Percentiles rank a stretch among this genome's conserved stretches.
These are phyloP conservation scores for Synchiropus splendidus DNA, from an alignment of 2,113 vertebrate species.

Conservation along the genomic window DNA sequence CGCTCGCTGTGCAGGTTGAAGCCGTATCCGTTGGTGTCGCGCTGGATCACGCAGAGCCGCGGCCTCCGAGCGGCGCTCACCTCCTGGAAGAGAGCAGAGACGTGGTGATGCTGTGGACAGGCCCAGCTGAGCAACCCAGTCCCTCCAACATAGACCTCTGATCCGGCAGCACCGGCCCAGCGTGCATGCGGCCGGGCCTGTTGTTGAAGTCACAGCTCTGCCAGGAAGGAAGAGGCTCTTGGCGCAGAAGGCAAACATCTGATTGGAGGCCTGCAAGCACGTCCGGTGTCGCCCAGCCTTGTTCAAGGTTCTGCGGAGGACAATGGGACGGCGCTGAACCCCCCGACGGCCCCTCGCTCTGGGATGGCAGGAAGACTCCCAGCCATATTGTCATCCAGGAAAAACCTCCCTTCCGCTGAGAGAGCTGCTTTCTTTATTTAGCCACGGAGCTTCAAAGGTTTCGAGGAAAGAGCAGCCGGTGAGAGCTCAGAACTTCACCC, in stretches of 20 bases:
- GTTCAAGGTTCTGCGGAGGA: slow-evolving; percentile 30
- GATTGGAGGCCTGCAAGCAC: slow-evolving; percentile 42
- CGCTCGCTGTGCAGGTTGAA: slow-evolving; percentile 97
- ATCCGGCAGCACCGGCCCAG: slow-evolving; percentile 39
- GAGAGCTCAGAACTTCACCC: slow-evolving; percentile 16
- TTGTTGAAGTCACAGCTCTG: too few species aligned
- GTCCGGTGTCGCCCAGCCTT: slow-evolving; percentile 32
- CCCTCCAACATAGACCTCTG: slow-evolving; percentile 37
- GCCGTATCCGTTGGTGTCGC: slow-evolving; percentile 77
- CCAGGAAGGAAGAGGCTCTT: slow-evolving; percentile 50
- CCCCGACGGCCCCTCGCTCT: neutral
- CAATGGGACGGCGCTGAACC: slow-evolving; percentile 57
- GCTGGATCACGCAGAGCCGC: slow-evolving; percentile 80
- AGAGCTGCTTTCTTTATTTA: slow-evolving; percentile 48
- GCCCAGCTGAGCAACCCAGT: slow-evolving; percentile 3
- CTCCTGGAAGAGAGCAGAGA: slow-evolving; percentile 32
- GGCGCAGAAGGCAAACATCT: slow-evolving; percentile 15
- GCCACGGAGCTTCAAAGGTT: slow-evolving; percentile 13
- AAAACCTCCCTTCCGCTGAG: slow-evolving; percentile 52
- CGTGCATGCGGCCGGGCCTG: too few species aligned
- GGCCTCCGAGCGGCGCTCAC: slow-evolving; percentile 68
- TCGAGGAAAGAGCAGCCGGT: slow-evolving; percentile 13
- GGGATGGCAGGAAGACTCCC: slow-evolving; percentile 50
- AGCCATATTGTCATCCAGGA: slow-evolving; percentile 51
- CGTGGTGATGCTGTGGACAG: slow-evolving; percentile 1